phyloP scores from a whole-genome alignment of 2,888 invertebrate species.

The Erannis defoliaria region DNA sequence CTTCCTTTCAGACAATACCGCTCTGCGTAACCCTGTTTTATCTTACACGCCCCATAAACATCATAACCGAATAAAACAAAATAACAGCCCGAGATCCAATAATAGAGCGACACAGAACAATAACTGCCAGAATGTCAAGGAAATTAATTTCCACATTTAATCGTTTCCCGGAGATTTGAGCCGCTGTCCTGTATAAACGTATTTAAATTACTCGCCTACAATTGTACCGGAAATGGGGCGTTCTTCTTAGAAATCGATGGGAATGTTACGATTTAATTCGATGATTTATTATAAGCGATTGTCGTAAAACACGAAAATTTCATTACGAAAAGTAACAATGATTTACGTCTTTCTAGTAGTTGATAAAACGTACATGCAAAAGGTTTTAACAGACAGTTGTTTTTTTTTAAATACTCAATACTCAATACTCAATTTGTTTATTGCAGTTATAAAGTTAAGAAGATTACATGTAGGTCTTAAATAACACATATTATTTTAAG shows the following conservation, averaged over 20 bases:
- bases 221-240: slow-evolving; percentile 15
- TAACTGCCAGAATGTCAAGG: slow-evolving; percentile 27
- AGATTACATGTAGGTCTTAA: too few relatives aligned
- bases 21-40: background rate
- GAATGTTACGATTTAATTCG: background rate
- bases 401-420: too few relatives aligned
- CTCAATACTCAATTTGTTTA: too few relatives aligned
- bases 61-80: slow-evolving; percentile 16
- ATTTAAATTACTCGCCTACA: slow-evolving; percentile 23
- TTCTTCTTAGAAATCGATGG: background rate
- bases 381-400: too few relatives aligned
- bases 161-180: slow-evolving; percentile 33
- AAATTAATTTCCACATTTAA: slow-evolving; percentile 40
- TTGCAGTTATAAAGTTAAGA: too few relatives aligned
- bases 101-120: slow-evolving; percentile 28
- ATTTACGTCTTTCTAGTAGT: too few relatives aligned
- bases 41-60: background rate
- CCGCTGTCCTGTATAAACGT: slow-evolving; percentile 20
- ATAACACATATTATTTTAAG: too few relatives aligned
- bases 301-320: too few relatives aligned
- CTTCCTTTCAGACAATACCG: too few relatives aligned
- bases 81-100: slow-evolving; percentile 14
- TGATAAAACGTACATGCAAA: too few relatives aligned
- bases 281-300: background rate
- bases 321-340: too few relatives aligned